Percentiles rank a stretch among this genome's conserved stretches.
Conservation (phyloP, 2,113 vertebrate genomes). For the Cyprinodon variegatus region DNA sequence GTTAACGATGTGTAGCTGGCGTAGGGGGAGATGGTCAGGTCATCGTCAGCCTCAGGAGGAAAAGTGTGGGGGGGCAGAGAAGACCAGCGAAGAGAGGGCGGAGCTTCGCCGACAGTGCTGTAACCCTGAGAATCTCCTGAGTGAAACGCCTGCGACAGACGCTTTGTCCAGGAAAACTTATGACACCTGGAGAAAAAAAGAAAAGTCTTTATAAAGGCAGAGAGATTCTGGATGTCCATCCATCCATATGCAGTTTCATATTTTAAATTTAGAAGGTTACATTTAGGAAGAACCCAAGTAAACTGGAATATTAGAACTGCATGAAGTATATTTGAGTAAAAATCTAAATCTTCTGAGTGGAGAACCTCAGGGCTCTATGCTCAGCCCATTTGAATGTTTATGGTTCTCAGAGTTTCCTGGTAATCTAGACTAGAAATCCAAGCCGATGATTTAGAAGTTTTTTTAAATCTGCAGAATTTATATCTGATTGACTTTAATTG, state of each 20-base stretch:
- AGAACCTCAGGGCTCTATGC: no score
- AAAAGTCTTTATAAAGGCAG: not conserved
- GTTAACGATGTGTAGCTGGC: slow-evolving; percentile 90
- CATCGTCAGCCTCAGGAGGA: slow-evolving; percentile 82
- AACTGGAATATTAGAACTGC: no score
- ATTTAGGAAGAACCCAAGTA: no score
- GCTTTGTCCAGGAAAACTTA: slow-evolving; percentile 58
- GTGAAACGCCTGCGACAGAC: slow-evolving; percentile 66
- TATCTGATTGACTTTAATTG: not conserved
- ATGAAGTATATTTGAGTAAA: no score
- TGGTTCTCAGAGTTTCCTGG: not conserved
- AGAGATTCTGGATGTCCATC: not conserved
- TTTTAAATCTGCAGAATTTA: no score
- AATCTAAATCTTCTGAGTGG: no score
- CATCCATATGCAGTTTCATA: no score
- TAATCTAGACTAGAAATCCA: not conserved
- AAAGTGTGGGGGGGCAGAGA: slow-evolving; percentile 77
- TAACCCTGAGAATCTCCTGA: slow-evolving; percentile 81
- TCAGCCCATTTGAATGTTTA: no score
- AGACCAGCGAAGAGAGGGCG: slow-evolving; percentile 30
- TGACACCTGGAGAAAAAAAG: slow-evolving; percentile 48
- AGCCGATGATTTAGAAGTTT: not conserved
- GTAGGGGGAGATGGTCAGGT: slow-evolving; percentile 93
- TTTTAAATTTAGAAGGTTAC: no score
- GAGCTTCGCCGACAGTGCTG: slow-evolving; percentile 84